Evolutionary conservation across 1,140 invertebrate species (phyloP).

Genomic region (Plodia interpunctella): DNA sequence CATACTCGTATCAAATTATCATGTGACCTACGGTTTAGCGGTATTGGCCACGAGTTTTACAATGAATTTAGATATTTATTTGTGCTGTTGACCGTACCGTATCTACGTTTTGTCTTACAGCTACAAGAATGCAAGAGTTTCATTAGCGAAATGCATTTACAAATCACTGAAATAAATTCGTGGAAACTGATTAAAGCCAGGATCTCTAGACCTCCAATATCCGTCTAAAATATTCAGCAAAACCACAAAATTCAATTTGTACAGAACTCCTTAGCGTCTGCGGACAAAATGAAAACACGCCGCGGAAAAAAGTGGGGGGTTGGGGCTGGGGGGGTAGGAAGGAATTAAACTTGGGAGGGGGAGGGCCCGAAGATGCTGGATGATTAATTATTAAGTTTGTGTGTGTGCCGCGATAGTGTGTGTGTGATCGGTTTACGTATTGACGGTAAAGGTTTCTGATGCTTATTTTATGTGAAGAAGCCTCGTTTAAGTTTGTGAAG

Average conservation of each 20-base stretch:
- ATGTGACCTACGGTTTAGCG: too few species aligned
- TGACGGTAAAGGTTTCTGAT: slow-evolving; percentile 12
- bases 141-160: not conserved
- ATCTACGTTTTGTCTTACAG: too few species aligned
- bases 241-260: slow-evolving; percentile 75
- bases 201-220: slow-evolving; percentile 45
- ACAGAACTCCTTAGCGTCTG: slow-evolving; percentile 50
- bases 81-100: too few species aligned
- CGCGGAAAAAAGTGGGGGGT: slow-evolving; percentile 55
- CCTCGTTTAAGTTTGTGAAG: too few species aligned
- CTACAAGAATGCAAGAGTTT: too few species aligned
- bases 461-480: too few species aligned
- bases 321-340: slow-evolving; percentile 24
- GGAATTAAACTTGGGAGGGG: slow-evolving; percentile 59
- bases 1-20: too few species aligned
- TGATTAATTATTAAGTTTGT: slow-evolving; percentile 57
- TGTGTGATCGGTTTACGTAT: slow-evolving; percentile 24
- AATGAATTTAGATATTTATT: too few species aligned
- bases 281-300: slow-evolving; percentile 71
- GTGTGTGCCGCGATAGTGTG: slow-evolving; percentile 61
- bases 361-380: slow-evolving; percentile 54
- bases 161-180: not conserved
- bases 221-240: slow-evolving; percentile 64
- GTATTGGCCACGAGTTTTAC: too few species aligned
- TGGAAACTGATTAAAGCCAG: slow-evolving; percentile 1